These are phyloP conservation scores for Rhynchotus rufescens DNA, from an alignment of 2,797 vertebrate species.

Conservation along the genomic window DNA sequence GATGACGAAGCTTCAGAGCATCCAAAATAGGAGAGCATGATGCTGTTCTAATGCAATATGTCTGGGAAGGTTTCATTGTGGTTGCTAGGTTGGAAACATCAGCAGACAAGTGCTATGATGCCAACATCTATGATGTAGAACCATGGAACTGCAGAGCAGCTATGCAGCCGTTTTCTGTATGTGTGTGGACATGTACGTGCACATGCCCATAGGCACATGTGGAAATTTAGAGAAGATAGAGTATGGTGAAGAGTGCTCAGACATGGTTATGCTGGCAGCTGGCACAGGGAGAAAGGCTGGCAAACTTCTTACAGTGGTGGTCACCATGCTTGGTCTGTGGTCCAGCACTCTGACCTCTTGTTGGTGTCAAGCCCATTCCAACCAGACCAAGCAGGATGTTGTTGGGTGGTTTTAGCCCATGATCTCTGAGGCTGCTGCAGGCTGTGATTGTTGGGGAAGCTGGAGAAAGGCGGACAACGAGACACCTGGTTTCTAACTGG, in stretches of 20 bases:
- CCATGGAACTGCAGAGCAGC: neutral
- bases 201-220: neutral
- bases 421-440: neutral
- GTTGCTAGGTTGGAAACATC: neutral
- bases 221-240: neutral
- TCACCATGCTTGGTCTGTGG: conserved; percentile 10
- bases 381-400: neutral
- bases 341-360: conserved; percentile 37
- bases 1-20: neutral
- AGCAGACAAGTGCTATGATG: neutral
- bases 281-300: conserved; percentile 23
- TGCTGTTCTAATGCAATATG: neutral
- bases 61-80: neutral
- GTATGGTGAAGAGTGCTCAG: neutral
- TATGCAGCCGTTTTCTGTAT: neutral
- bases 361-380: conserved; percentile 13
- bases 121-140: neutral
- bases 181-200: neutral
- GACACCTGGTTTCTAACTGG: neutral
- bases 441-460: neutral
- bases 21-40: neutral
- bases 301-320: conserved; percentile 5
- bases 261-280: neutral
- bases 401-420: neutral
- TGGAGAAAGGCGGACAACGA: neutral